Evolutionary conservation across 2,113 vertebrate genomes (phyloP).

Genomic region (Callopanchax toddi): DNA sequence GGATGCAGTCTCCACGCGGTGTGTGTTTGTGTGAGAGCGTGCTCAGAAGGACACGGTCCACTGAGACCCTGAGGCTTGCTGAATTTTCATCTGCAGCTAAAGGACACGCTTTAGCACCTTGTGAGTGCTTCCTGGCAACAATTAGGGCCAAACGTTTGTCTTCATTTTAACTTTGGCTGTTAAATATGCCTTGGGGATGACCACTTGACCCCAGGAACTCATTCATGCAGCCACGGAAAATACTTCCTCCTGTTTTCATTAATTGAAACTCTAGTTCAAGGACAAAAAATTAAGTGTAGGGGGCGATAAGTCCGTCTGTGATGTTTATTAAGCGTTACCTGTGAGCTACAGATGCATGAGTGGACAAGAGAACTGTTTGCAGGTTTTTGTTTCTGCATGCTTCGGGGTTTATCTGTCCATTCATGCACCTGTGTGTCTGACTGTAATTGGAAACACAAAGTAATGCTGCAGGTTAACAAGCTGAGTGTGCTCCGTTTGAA

Average conservation of each 20-base stretch:
- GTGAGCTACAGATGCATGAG: not conserved
- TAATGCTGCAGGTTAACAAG: conserved; percentile 3
- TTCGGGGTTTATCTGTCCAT: not conserved
- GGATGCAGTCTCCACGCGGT: not conserved
- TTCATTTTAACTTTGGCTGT: conserved; percentile 61
- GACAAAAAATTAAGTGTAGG: conserved; percentile 3
- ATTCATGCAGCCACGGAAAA: conserved; percentile 48
- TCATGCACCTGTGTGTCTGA: not conserved
- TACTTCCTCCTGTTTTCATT: conserved; percentile 54
- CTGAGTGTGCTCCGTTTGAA: conserved; percentile 11
- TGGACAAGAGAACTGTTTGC: not conserved
- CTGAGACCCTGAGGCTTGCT: conserved; percentile 11
- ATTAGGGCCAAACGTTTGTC: conserved; percentile 61
- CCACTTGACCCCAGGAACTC: conserved; percentile 60
- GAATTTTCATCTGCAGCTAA: conserved; percentile 42
- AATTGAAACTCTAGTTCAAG: conserved; percentile 37
- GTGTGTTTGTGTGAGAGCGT: not conserved
- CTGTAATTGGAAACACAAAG: not conserved
- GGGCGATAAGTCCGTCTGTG: too few species aligned
- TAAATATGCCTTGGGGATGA: conserved; percentile 65
- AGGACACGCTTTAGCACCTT: conserved; percentile 34
- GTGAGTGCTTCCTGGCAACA: conserved; percentile 59
- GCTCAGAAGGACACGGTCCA: conserved; percentile 1
- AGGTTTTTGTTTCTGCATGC: not conserved
- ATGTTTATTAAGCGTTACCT: not conserved